Evolutionary conservation across 1,140 invertebrate genomes (phyloP).

Genomic region (Chionoecetes opilio): DNA sequence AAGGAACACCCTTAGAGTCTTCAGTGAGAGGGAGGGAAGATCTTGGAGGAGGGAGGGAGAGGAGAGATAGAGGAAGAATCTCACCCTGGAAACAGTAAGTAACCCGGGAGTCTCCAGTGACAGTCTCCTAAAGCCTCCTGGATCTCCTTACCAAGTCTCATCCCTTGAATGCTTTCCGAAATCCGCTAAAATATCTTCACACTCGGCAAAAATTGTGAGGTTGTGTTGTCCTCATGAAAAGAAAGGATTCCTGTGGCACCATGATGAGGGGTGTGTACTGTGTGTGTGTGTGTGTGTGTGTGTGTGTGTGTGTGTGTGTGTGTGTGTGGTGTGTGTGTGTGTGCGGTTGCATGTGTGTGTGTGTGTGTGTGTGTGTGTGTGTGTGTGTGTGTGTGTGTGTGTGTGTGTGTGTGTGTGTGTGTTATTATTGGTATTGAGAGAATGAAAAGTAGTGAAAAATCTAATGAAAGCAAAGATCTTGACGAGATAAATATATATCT

Average conservation of each 20-base stretch:
- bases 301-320: slow-evolving; percentile 53
- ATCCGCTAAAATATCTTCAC: slow-evolving; percentile 53
- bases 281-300: slow-evolving; percentile 34
- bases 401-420: neutral
- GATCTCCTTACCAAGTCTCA: slow-evolving; percentile 15
- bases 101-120: slow-evolving; percentile 1
- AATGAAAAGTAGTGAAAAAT: no score
- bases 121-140: slow-evolving; percentile 51
- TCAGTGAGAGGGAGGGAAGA: no score
- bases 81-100: slow-evolving; percentile 34
- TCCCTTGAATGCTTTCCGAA: slow-evolving; percentile 58
- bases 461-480: no score
- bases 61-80: neutral
- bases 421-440: no score
- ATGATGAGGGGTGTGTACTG: neutral
- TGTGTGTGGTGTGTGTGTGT: slow-evolving; percentile 10
- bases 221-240: neutral
- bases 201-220: neutral
- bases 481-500: no score
- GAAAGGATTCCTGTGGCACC: neutral
- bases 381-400: neutral
- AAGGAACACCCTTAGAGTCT: no score
- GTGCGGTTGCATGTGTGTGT: neutral
- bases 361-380: neutral
- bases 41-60: no score